Evolutionary conservation across 2,113 vertebrate species (phyloP).

Genomic region (Diphyllodes magnificus): DNA sequence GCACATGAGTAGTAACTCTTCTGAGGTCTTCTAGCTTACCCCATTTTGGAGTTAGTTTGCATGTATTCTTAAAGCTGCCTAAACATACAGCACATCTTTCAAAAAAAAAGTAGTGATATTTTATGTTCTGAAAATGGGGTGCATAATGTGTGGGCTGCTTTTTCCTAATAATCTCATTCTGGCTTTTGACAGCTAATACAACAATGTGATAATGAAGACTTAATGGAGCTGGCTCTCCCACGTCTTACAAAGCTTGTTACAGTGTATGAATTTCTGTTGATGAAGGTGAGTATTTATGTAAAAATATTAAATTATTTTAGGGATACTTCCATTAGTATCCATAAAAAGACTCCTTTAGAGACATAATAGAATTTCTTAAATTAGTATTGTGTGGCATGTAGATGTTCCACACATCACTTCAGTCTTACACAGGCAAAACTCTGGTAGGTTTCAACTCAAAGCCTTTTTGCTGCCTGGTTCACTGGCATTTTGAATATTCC

Average conservation of each 20-base stretch:
- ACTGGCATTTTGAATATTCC: neutral
- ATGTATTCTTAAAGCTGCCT: neutral
- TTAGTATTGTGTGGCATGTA: neutral
- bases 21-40: neutral
- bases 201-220: conserved; percentile 84
- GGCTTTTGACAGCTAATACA: conserved; percentile 76
- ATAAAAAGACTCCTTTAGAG: neutral
- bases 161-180: neutral
- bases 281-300: conserved; percentile 77
- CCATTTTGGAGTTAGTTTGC: neutral
- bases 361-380: neutral
- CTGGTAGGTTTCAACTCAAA: neutral
- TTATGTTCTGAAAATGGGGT: neutral
- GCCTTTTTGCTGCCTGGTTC: neutral
- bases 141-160: neutral
- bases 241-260: conserved; percentile 82
- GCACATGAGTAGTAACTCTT: neutral
- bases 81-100: neutral
- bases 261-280: conserved; percentile 88
- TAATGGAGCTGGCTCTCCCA: conserved; percentile 87
- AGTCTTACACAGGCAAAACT: neutral
- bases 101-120: neutral
- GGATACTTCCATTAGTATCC: neutral
- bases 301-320: neutral
- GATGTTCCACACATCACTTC: neutral